Evolutionary conservation across 2,113 vertebrate genomes (phyloP), one percentile per base, ranked within the genome.

Genomic region (Clarias gariepinus): DNA sequence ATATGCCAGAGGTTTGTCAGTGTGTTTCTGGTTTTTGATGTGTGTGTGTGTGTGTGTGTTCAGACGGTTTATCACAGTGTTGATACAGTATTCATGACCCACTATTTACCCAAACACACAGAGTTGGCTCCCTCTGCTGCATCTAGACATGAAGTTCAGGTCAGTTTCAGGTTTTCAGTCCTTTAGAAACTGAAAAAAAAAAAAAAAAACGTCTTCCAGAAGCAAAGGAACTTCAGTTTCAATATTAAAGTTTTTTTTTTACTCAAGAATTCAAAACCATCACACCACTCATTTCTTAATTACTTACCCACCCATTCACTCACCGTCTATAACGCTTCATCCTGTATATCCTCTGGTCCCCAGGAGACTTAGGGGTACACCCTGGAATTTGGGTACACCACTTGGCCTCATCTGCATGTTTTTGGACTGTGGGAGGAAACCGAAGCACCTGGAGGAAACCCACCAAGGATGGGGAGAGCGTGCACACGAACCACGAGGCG

Each of bases 61-160:
- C 47, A 47, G 47, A 8, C 47, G 8, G 47, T 47, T 47, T 68
- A 33, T 30, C 0, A 18, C 7, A 18, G 2, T 23, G 9, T 28
- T 30, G 64, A 16, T 30, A 0, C 41, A 41, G 41, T n/a, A 28
- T 3, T 33, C 68, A 71, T 10, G 18, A 36, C 18, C 19, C 68
- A 36, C 33, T n/a, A 68, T 7, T 47, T 36, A 73, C 23, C 28
- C 28, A 18, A 73, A 23, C 18, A 36, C 69, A 61, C 11, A 19
- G 21, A 25, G 21, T 2, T 74, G 9, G 47, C 77, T 15, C 88
- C 88, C 47, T 79, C 88, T 86, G 66, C 81, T 84, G 88, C 81
- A 64, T 36, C 36, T 23, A 28, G 15, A 64, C n/a, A 4, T 57
- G 41, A 52, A 77, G 13, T 60, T 25, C 57, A 53, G 25, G 13